A percentile compares a stretch with the other conserved stretches of the same genome.
These are phyloP conservation scores for Oligia fasciuncula DNA, from an alignment of 2,888 invertebrate genomes.

Conservation along the genomic window DNA sequence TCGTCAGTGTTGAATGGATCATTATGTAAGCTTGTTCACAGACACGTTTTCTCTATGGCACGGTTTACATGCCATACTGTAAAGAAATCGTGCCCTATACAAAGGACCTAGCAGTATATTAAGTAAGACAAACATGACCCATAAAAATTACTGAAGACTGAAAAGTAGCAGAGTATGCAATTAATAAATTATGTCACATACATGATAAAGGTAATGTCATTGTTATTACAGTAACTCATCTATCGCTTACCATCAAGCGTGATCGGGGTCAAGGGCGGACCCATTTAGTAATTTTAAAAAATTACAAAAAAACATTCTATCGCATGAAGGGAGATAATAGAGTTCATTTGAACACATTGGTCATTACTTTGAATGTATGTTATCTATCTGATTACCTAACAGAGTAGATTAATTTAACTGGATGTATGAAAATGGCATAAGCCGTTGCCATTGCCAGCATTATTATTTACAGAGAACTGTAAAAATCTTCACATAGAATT, in stretches of 20 bases:
- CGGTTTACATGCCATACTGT: too few relatives aligned
- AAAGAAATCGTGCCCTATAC: too few relatives aligned
- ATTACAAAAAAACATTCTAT: not conserved
- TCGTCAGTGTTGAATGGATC: too few relatives aligned
- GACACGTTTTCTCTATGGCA: too few relatives aligned
- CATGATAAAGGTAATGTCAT: not conserved
- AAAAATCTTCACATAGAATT: not conserved
- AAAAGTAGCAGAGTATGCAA: not conserved
- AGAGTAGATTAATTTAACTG: conserved; percentile 9
- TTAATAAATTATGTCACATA: not conserved
- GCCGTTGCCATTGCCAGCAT: not conserved
- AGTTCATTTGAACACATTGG: conserved; percentile 31
- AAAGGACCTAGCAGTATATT: not conserved
- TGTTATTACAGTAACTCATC: not conserved
- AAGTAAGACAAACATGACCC: not conserved
- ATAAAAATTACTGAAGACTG: too few relatives aligned
- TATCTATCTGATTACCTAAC: conserved; percentile 31
- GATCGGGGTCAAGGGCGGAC: too few relatives aligned
- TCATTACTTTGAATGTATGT: conserved; percentile 6
- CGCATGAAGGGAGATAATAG: conserved; percentile 19
- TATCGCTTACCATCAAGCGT: too few relatives aligned
- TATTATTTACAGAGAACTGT: not conserved
- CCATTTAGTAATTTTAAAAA: too few relatives aligned
- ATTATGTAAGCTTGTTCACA: too few relatives aligned
- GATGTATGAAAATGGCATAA: not conserved